phyloP scores from a whole-genome alignment of 2,113 vertebrate genomes.

The Panurus biarmicus region DNA sequence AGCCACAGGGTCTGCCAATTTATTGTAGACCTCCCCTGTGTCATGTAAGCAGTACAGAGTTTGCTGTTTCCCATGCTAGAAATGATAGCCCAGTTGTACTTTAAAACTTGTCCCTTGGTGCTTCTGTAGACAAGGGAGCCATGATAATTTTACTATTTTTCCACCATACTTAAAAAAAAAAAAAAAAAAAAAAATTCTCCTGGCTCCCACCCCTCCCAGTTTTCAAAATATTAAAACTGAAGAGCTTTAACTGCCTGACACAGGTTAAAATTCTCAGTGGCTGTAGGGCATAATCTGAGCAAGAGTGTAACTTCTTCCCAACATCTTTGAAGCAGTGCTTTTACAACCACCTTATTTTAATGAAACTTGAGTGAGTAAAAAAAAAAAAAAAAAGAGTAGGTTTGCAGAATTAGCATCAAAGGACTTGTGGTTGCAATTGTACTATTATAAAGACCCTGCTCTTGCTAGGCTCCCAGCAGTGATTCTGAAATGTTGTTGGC shows the following conservation, averaged over 20 bases:
- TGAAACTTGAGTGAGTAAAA: not conserved
- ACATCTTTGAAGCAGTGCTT: not conserved
- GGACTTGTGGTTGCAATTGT: not conserved
- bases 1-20: not conserved
- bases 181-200: not conserved
- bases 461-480: rapidly evolving
- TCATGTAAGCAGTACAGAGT: not conserved
- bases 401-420: not conserved
- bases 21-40: not conserved
- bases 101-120: not conserved
- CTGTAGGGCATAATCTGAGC: not conserved
- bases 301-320: not conserved
- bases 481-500: not conserved
- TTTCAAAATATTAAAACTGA: not conserved
- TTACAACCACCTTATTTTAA: not conserved
- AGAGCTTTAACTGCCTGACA: not conserved
- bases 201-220: not conserved
- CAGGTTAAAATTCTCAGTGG: not conserved
- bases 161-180: not conserved
- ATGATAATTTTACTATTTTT: not conserved
- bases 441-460: not conserved
- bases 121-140: not conserved
- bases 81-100: not conserved
- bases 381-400: not conserved
- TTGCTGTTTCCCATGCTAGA: not conserved